Percentiles rank a stretch among this genome's conserved stretches.
Conservation (phyloP, 37 sponge, comb jelly and placozoan genomes). For the Oscarella lobularis region DNA sequence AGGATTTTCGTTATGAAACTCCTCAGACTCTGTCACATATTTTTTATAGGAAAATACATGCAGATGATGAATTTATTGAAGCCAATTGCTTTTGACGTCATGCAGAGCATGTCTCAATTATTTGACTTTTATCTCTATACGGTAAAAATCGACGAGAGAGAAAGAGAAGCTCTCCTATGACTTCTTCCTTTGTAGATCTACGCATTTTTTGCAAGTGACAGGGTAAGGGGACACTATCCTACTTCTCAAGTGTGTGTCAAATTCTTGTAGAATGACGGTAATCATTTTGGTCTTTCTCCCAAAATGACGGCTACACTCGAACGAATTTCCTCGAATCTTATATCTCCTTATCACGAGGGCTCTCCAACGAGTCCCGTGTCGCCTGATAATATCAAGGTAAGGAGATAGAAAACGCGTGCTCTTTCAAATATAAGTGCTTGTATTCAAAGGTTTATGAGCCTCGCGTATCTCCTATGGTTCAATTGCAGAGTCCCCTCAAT, state of each 20-base stretch:
- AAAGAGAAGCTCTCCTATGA: no score
- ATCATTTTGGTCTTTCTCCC: background rate
- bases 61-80: conserved; percentile 86
- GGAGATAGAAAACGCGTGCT: background rate
- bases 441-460: conserved; percentile 43
- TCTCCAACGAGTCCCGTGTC: background rate
- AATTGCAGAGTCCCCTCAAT: conserved; percentile 17
- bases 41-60: conserved; percentile 71
- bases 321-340: background rate
- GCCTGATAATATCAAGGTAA: background rate
- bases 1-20: background rate
- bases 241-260: background rate
- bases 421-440: background rate
- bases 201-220: conserved; percentile 50
- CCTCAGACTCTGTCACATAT: background rate
- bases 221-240: conserved; percentile 25
- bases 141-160: no score
- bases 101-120: conserved; percentile 76
- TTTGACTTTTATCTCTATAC: conserved; percentile 91
- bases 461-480: conserved; percentile 13
- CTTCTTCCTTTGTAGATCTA: conserved; percentile 42
- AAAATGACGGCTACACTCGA: background rate
- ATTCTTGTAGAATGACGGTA: background rate
- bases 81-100: conserved; percentile 89
- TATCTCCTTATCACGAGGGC: background rate